Evolutionary conservation across 2,888 invertebrate genomes (phyloP).

Genomic region (Acleris literana): DNA sequence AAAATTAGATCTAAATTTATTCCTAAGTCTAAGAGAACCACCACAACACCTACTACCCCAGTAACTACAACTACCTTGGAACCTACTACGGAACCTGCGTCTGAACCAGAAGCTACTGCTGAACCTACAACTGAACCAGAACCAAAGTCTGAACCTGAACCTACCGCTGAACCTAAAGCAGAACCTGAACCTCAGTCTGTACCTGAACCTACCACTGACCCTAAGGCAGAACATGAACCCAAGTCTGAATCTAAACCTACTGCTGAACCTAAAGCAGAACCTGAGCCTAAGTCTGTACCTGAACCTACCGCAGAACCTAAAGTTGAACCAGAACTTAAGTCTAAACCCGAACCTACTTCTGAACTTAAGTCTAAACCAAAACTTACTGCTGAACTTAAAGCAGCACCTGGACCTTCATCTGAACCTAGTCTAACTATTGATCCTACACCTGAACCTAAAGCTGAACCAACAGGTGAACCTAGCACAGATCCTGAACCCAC

Average conservation of each 20-base stretch:
- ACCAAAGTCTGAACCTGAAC: slow-evolving; percentile 59
- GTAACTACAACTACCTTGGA: slow-evolving; percentile 61
- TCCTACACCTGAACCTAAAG: slow-evolving; percentile 57
- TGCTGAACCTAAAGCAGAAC: slow-evolving; percentile 47
- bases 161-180: slow-evolving; percentile 54
- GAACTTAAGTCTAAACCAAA: slow-evolving; percentile 65
- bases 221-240: slow-evolving; percentile 52
- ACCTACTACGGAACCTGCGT: slow-evolving; percentile 53
- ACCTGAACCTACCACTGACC: slow-evolving; percentile 38
- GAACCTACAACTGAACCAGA: slow-evolving; percentile 57
- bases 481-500: slow-evolving; percentile 46
- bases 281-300: slow-evolving; percentile 58
- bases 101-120: slow-evolving; percentile 61
- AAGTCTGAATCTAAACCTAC: slow-evolving; percentile 63
- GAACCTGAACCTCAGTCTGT: slow-evolving; percentile 51
- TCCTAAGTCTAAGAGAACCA: slow-evolving; percentile 54
- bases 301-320: slow-evolving; percentile 47
- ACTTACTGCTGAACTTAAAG: slow-evolving; percentile 55
- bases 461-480: slow-evolving; percentile 52
- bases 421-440: slow-evolving; percentile 61
- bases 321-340: slow-evolving; percentile 53
- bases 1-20: slow-evolving; percentile 57
- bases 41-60: slow-evolving; percentile 46
- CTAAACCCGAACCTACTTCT: slow-evolving; percentile 59
- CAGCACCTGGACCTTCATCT: slow-evolving; percentile 56